Evolutionary conservation across 2,888 invertebrate species (phyloP).

Genomic region (Nipponacmea schrenckii): DNA sequence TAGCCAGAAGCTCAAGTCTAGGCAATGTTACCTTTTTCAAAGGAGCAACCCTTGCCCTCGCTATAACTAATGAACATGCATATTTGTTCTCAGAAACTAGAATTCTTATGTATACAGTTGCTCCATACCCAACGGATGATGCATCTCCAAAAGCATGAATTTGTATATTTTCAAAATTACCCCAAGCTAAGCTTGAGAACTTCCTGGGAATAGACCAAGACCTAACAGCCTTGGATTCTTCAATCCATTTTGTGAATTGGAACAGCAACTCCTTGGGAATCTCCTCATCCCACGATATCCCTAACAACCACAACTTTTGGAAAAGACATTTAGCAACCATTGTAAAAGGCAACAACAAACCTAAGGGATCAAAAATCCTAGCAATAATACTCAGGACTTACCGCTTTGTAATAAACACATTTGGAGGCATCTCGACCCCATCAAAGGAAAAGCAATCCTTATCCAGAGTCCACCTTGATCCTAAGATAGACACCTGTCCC

Average conservation of each 20-base stretch:
- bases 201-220: background rate
- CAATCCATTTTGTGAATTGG: conserved; percentile 11
- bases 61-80: conserved; percentile 15
- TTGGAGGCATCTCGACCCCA: no score
- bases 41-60: conserved; percentile 40
- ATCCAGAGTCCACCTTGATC: conserved; percentile 31
- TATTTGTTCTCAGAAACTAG: background rate
- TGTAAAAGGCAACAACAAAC: conserved; percentile 28
- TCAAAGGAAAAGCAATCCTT: no score
- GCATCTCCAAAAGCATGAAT: conserved; percentile 43
- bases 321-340: conserved; percentile 39
- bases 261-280: background rate
- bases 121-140: conserved; percentile 37
- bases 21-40: conserved; percentile 33
- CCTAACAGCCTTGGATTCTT: conserved; percentile 1
- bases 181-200: background rate
- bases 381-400: conserved; percentile 32
- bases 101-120: conserved; percentile 30
- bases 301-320: conserved; percentile 42
- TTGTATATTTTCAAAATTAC: conserved; percentile 1
- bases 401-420: no score
- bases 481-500: conserved; percentile 21
- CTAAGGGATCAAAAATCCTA: conserved; percentile 37
- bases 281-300: conserved; percentile 41
- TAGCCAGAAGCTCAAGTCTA: no score